Evolutionary conservation across 2,888 invertebrate genomes (phyloP).

Genomic region (Lithosia quadra): DNA sequence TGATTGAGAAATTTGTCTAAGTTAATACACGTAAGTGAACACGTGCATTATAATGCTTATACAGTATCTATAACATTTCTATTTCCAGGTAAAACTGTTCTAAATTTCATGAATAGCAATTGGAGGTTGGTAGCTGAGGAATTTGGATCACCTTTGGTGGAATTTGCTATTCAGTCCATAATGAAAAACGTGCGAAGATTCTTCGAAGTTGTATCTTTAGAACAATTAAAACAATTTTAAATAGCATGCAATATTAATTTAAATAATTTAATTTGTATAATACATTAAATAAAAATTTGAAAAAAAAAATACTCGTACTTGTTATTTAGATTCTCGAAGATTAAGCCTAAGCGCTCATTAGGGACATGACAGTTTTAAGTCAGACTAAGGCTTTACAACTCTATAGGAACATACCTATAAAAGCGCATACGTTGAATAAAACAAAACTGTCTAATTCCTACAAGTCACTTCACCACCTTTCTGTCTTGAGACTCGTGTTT

Average conservation of each 20-base stretch:
- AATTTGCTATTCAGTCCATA: slow-evolving; percentile 60
- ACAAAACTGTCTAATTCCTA: too few species aligned
- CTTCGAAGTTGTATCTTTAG: slow-evolving; percentile 58
- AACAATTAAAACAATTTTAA: slow-evolving; percentile 44
- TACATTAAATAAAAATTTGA: neutral
- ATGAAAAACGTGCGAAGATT: slow-evolving; percentile 61
- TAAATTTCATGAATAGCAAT: slow-evolving; percentile 71
- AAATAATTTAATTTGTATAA: neutral
- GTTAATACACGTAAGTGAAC: neutral
- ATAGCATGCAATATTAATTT: neutral
- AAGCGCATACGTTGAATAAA: too few species aligned
- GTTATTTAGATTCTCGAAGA: neutral
- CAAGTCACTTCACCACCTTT: too few species aligned
- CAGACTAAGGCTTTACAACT: too few species aligned
- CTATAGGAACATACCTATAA: too few species aligned
- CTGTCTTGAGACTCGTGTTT: too few species aligned
- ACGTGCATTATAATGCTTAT: neutral
- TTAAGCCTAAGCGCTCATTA: too few species aligned
- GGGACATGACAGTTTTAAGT: too few species aligned
- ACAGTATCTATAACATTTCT: neutral
- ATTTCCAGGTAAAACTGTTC: slow-evolving; percentile 63
- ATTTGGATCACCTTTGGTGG: slow-evolving; percentile 70
- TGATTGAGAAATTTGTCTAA: neutral
- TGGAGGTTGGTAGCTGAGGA: slow-evolving; percentile 72
- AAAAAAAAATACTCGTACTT: neutral